Conservation (phyloP, 35 echinoderm and acorn worm genomes). For the Lytechinus pictus region DNA sequence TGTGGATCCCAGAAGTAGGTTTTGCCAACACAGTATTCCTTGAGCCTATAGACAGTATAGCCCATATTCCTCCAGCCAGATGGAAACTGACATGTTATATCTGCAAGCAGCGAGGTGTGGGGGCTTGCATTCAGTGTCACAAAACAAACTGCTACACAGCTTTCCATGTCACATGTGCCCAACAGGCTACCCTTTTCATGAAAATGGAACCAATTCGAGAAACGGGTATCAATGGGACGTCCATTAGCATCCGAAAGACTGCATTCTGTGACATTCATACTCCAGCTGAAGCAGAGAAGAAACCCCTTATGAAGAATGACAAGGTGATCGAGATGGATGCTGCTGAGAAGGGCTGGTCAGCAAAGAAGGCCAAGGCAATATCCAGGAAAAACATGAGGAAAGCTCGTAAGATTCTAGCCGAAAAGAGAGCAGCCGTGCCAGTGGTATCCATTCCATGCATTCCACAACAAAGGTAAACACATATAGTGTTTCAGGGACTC, state of each 20-base stretch:
- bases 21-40: constrained; percentile 99
- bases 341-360: constrained; percentile 64
- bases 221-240: constrained; percentile 89
- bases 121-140: constrained; percentile 99
- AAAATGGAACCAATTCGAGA: constrained; percentile 99
- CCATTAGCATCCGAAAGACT: constrained; percentile 95
- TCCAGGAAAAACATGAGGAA: constrained; percentile 99
- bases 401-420: constrained; percentile 96
- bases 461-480: constrained; percentile 87
- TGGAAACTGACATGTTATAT: constrained; percentile 99
- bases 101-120: constrained; percentile 94
- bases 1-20: constrained; percentile 99
- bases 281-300: constrained; percentile 91
- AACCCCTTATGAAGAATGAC: constrained; percentile 73
- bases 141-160: constrained; percentile 99
- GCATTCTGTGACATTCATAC: constrained; percentile 99
- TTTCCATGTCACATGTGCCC: constrained; percentile 96
- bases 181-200: constrained; percentile 96
- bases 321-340: constrained; percentile 61
- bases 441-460: constrained; percentile 96
- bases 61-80: constrained; percentile 91
- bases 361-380: constrained; percentile 96
- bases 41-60: constrained; percentile 97
- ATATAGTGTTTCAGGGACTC: too few relatives aligned
- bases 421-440: constrained; percentile 99